Percentiles rank a stretch among this genome's conserved stretches.
These are phyloP conservation scores for Zeuzera pyrina DNA, from an alignment of 2,888 invertebrate species.

Conservation along the genomic window DNA sequence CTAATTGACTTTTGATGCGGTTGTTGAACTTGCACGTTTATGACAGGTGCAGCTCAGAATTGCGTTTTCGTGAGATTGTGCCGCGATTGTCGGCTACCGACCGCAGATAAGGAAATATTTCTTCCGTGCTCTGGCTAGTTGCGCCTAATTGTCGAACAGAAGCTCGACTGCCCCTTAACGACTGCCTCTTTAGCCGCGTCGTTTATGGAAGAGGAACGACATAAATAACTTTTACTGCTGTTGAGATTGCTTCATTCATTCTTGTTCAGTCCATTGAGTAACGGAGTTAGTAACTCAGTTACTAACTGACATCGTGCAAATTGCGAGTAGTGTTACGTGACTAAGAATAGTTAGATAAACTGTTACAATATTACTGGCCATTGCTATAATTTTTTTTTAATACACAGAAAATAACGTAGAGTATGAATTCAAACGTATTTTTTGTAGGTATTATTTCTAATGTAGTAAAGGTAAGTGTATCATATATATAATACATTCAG, in stretches of 20 bases:
- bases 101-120: constrained; percentile 41
- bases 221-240: constrained; percentile 55
- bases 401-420: no score
- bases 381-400: no score
- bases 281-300: no score
- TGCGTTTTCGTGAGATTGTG: constrained; percentile 68
- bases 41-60: constrained; percentile 65
- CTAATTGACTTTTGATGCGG: constrained; percentile 53
- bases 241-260: constrained; percentile 65
- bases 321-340: constrained; percentile 45
- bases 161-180: constrained; percentile 52
- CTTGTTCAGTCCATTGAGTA: constrained; percentile 51
- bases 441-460: no score
- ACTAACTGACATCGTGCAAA: constrained; percentile 35
- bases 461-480: no score
- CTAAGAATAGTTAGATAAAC: no score
- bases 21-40: constrained; percentile 46
- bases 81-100: constrained; percentile 53
- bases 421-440: no score
- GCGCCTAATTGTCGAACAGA: constrained; percentile 64
- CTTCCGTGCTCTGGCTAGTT: constrained; percentile 30
- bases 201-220: constrained; percentile 57
- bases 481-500: no score
- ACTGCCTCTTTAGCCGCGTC: constrained; percentile 36
- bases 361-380: no score